These are phyloP conservation scores for Falco biarmicus DNA, from an alignment of 2,797 vertebrate species.

Conservation along the genomic window DNA sequence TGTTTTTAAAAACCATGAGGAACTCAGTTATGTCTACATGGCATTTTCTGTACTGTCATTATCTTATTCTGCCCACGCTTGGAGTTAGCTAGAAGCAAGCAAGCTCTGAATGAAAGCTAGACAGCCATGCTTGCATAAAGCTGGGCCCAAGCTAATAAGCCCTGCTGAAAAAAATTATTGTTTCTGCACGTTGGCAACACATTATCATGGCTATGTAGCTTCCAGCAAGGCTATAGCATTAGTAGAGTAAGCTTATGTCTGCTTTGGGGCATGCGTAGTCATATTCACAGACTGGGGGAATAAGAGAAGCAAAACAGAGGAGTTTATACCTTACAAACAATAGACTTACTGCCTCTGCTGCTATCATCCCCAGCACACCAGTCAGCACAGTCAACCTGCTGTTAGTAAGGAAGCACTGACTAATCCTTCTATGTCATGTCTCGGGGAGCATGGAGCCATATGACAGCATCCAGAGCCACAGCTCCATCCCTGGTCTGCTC, in stretches of 20 bases:
- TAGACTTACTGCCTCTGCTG: neutral
- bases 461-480: neutral
- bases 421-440: neutral
- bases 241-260: neutral
- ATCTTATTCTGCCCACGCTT: neutral
- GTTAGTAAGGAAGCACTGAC: neutral
- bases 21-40: neutral
- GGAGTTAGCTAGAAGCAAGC: neutral
- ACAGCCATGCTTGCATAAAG: neutral
- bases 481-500: neutral
- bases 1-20: constrained; percentile 17
- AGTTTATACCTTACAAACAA: neutral
- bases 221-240: neutral
- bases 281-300: neutral
- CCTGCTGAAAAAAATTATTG: neutral
- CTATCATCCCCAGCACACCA: neutral
- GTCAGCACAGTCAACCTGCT: neutral
- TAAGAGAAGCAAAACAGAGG: neutral
- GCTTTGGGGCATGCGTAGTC: accelerated
- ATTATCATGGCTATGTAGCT: neutral
- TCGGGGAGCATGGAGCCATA: neutral
- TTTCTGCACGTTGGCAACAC: neutral
- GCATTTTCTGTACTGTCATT: neutral
- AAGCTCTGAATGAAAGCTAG: neutral
- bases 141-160: neutral